A percentile compares a stretch with the other conserved stretches of the same genome.
Conservation (phyloP, 2,113 vertebrate genomes). For the Artemisiospiza belli region DNA sequence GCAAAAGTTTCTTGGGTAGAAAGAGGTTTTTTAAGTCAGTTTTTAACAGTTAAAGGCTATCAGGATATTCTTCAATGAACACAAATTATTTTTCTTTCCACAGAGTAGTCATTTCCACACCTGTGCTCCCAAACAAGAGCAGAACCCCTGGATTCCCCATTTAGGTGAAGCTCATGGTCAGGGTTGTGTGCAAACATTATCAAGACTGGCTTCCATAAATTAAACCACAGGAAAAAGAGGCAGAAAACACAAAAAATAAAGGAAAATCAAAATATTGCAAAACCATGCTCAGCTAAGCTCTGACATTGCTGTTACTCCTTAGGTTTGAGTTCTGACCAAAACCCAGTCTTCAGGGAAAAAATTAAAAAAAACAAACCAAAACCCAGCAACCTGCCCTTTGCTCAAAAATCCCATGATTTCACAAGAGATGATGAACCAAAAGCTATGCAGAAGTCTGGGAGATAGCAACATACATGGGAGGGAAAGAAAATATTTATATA, state of each 20-base stretch:
- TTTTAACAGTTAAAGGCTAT: neutral
- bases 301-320: neutral
- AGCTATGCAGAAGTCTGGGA: neutral
- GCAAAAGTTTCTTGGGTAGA: neutral
- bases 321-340: neutral
- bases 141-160: accelerated
- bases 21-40: neutral
- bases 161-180: accelerated
- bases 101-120: accelerated
- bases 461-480: neutral
- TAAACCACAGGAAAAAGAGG: neutral
- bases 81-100: neutral
- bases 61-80: accelerated
- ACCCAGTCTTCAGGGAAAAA: too few species aligned
- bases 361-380: too few species aligned
- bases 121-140: neutral
- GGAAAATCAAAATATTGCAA: neutral
- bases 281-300: neutral
- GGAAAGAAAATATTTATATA: neutral
- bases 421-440: neutral
- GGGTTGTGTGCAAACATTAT: neutral
- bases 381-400: neutral
- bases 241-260: neutral
- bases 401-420: neutral
- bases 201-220: accelerated